Evolutionary conservation across 2,797 vertebrate species (phyloP).

Genomic region (Mallotus villosus): DNA sequence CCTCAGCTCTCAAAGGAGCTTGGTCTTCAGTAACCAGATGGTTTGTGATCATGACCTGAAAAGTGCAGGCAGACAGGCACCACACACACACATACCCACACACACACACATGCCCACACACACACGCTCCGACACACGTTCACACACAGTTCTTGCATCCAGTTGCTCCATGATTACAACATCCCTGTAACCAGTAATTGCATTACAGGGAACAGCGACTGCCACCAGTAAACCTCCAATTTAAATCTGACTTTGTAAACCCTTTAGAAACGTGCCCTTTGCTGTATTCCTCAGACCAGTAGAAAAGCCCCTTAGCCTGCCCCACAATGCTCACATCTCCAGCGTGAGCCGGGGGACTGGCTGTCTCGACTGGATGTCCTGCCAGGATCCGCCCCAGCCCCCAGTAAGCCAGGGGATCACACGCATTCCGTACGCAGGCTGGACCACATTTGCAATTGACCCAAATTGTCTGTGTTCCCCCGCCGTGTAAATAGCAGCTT

Average conservation of each 20-base stretch:
- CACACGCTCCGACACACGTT: not conserved
- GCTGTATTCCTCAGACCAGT: not conserved
- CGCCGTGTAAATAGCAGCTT: constrained; percentile 25
- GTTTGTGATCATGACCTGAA: constrained; percentile 36
- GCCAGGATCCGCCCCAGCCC: constrained; percentile 21
- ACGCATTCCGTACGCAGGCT: constrained; percentile 16
- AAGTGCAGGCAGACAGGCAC: constrained; percentile 1
- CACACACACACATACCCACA: not conserved
- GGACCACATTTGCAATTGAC: constrained; percentile 52
- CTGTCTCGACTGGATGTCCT: constrained; percentile 22
- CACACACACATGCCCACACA: not conserved
- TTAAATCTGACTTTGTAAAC: not conserved
- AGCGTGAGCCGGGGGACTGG: constrained; percentile 12
- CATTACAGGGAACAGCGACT: not conserved
- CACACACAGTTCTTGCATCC: constrained; percentile 13
- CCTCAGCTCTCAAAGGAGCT: constrained; percentile 23
- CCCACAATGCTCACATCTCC: constrained; percentile 16
- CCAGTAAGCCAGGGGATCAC: constrained; percentile 36
- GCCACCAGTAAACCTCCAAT: not conserved
- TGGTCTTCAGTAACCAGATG: constrained; percentile 27
- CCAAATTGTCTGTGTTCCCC: constrained; percentile 35
- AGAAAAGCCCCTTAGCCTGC: not conserved
- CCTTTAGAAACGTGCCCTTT: not conserved
- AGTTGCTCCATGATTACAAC: not conserved
- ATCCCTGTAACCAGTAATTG: not conserved